Percentiles rank a stretch among this genome's conserved stretches.
Evolutionary conservation across 1,140 invertebrate genomes (phyloP).

Genomic region (Polyergus mexicanus): DNA sequence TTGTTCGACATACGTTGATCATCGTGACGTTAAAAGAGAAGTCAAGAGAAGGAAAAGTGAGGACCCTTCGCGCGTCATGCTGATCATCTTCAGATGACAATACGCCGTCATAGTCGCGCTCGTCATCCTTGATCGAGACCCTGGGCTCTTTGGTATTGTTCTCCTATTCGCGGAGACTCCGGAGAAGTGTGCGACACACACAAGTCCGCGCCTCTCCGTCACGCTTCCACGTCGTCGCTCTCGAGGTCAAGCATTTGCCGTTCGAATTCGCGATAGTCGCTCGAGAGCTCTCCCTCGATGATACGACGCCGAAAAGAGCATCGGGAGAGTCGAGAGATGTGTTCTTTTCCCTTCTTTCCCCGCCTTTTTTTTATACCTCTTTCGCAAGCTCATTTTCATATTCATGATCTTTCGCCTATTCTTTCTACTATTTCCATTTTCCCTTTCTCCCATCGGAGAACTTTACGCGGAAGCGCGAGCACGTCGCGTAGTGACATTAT

Average conservation of each 20-base stretch:
- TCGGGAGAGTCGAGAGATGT: slow-evolving; percentile 49
- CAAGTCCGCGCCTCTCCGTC: slow-evolving; percentile 14
- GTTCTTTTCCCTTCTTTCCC: slow-evolving; percentile 5
- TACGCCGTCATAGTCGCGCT: slow-evolving; percentile 31
- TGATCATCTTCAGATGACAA: slow-evolving; percentile 21
- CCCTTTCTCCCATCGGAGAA: slow-evolving; percentile 46
- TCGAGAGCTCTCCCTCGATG: slow-evolving; percentile 56
- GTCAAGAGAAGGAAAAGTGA: slow-evolving; percentile 31
- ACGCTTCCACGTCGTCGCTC: slow-evolving; percentile 38
- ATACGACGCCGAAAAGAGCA: slow-evolving; percentile 63
- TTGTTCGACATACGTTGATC: neutral
- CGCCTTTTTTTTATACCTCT: slow-evolving; percentile 10
- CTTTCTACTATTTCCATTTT: slow-evolving; percentile 69
- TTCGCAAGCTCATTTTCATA: slow-evolving; percentile 32
- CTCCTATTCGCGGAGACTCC: slow-evolving; percentile 76
- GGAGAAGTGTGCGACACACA: slow-evolving; percentile 64
- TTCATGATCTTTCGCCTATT: slow-evolving; percentile 54
- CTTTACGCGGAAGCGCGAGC: slow-evolving; percentile 59
- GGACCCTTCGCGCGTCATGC: slow-evolving; percentile 42
- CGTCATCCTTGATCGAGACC: slow-evolving; percentile 76
- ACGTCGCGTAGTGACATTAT: slow-evolving; percentile 60
- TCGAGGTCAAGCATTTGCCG: slow-evolving; percentile 69
- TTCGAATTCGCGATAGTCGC: slow-evolving; percentile 65
- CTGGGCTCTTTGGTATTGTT: slow-evolving; percentile 84
- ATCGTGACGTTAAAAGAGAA: slow-evolving; percentile 20